Percentiles rank a stretch among this genome's conserved stretches.
Evolutionary conservation across 2,113 vertebrate species (phyloP).

Genomic region (Nothocercus nigrocapillus): DNA sequence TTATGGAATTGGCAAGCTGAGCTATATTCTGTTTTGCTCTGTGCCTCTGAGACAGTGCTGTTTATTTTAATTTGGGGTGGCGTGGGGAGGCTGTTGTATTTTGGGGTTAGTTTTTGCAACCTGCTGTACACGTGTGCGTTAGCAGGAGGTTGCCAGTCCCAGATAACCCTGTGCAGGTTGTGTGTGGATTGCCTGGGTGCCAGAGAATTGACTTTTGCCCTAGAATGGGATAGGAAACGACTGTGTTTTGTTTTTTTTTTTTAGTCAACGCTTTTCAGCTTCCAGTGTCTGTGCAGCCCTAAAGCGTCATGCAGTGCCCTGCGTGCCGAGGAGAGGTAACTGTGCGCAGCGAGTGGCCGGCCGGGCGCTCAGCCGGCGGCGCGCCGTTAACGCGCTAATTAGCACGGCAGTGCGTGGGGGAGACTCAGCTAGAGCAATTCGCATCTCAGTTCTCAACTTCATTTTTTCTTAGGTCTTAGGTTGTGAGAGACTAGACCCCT

Average conservation of each 20-base stretch:
- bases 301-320: not conserved
- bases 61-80: not conserved
- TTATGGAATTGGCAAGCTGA: not conserved
- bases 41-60: not conserved
- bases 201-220: not conserved
- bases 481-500: not conserved
- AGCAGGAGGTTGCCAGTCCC: not conserved
- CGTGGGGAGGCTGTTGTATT: not conserved
- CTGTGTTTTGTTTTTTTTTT: not conserved
- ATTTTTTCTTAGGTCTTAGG: slow-evolving; percentile 16
- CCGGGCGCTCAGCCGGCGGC: not conserved
- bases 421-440: slow-evolving; percentile 51
- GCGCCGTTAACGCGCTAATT: slow-evolving; percentile 37
- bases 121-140: not conserved
- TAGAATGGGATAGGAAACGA: not conserved
- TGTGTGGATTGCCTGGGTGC: not conserved
- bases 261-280: not conserved
- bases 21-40: not conserved
- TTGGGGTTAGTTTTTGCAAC: not conserved
- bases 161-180: not conserved
- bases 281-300: not conserved
- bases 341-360: slow-evolving; percentile 5
- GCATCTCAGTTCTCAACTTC: slow-evolving; percentile 12
- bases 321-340: not conserved
- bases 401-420: not conserved